phyloP scores from a whole-genome alignment of 64 coral and sea anemone genomes.

The Dendronephthya gigantea region DNA sequence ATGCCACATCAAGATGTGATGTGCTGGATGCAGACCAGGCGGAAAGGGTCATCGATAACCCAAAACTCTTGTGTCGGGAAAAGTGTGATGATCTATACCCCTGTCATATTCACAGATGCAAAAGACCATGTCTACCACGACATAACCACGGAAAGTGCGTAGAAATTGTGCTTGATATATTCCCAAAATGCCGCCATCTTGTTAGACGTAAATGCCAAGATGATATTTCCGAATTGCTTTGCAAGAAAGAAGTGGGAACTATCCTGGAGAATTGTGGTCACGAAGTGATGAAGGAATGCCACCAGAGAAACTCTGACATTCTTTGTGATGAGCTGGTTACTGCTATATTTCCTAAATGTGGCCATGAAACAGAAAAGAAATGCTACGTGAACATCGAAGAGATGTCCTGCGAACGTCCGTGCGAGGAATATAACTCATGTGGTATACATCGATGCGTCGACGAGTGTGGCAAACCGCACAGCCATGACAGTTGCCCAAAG shows the following conservation, averaged over 20 bases:
- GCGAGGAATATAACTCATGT: not conserved
- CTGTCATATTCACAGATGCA: not conserved
- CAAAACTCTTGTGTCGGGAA: not conserved
- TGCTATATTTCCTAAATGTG: not conserved
- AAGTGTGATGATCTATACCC: not conserved
- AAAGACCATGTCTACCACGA: not conserved
- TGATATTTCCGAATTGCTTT: not conserved
- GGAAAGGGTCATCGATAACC: not conserved
- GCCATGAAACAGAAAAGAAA: conserved; percentile 1
- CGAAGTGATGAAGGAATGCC: not conserved
- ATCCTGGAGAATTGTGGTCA: not conserved
- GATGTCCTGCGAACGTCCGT: not conserved
- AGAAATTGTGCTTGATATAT: not conserved
- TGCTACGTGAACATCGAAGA: not conserved
- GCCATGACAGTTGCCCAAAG: not conserved
- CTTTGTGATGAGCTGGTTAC: not conserved
- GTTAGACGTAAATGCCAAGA: not conserved
- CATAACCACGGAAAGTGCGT: not conserved
- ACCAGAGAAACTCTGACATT: not conserved
- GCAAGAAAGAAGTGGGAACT: not conserved
- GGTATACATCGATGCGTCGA: not conserved
- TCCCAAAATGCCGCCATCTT: not conserved
- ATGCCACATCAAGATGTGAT: not conserved
- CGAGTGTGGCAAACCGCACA: not conserved
- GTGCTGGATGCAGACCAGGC: not conserved